A percentile compares a stretch with the other conserved stretches of the same genome.
phyloP scores from a whole-genome alignment of 2,888 invertebrate species.

The Eupsilia transversa region DNA sequence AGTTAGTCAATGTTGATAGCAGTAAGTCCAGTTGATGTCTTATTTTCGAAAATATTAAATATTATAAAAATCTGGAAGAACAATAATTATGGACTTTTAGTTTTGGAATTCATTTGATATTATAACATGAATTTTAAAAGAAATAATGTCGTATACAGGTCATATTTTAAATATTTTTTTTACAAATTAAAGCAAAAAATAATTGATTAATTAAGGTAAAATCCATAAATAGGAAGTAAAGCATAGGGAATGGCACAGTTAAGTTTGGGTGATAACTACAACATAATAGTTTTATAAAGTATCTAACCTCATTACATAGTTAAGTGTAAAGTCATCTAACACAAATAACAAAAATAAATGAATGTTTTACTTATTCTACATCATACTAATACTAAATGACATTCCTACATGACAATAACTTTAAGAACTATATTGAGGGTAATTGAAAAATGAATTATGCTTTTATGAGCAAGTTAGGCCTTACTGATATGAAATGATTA shows the following conservation, averaged over 20 bases:
- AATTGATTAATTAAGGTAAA: slow-evolving; percentile 27
- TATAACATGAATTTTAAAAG: slow-evolving; percentile 17
- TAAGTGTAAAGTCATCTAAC: slow-evolving; percentile 42
- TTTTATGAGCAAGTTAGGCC: slow-evolving; percentile 76
- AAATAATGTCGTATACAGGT: slow-evolving; percentile 43
- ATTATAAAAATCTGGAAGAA: slow-evolving; percentile 21
- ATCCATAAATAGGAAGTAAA: slow-evolving; percentile 60
- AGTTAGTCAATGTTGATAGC: slow-evolving; percentile 11
- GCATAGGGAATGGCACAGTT: slow-evolving; percentile 68
- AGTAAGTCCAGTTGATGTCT: slow-evolving; percentile 20
- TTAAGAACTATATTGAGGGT: slow-evolving; percentile 54
- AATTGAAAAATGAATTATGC: slow-evolving; percentile 68
- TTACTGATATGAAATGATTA: slow-evolving; percentile 72
- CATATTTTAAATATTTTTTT: slow-evolving; percentile 23
- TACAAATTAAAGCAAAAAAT: slow-evolving; percentile 43
- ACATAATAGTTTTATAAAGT: slow-evolving; percentile 28
- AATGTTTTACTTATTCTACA: slow-evolving; percentile 47
- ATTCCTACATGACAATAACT: slow-evolving; percentile 41
- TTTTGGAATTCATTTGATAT: slow-evolving; percentile 11
- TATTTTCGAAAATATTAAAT: slow-evolving; percentile 14
- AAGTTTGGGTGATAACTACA: slow-evolving; percentile 52
- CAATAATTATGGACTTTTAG: slow-evolving; percentile 1
- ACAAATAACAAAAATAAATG: slow-evolving; percentile 60
- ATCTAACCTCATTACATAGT: slow-evolving; percentile 43
- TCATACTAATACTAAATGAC: slow-evolving; percentile 47